These are phyloP conservation scores for Acropora tenuis DNA, from an alignment of 64 coral and sea anemone genomes.

Conservation along the genomic window DNA sequence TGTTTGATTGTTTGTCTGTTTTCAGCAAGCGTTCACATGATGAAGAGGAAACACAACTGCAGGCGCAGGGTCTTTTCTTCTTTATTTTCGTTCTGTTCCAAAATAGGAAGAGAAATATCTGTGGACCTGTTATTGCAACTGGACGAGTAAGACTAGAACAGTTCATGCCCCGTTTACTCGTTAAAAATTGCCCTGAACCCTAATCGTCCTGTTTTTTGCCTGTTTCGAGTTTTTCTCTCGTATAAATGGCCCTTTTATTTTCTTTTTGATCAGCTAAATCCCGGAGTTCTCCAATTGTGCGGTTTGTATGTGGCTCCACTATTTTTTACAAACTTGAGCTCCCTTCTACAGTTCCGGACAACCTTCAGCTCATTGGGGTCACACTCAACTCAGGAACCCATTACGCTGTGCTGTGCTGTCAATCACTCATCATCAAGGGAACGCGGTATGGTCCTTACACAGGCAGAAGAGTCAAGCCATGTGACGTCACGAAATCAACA, in stretches of 20 bases:
- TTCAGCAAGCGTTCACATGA: too few species aligned
- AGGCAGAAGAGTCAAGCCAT: constrained; percentile 69
- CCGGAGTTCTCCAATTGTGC: not conserved
- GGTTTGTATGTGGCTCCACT: constrained; percentile 17
- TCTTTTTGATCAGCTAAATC: not conserved
- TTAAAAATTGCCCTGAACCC: too few species aligned
- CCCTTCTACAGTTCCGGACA: constrained; percentile 8
- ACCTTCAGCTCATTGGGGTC: constrained; percentile 40
- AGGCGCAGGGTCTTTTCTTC: too few species aligned
- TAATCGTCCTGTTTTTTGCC: too few species aligned
- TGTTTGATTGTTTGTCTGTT: too few species aligned
- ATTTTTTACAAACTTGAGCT: not conserved
- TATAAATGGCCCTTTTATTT: not conserved
- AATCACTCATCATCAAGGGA: constrained; percentile 69
- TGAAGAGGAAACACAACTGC: too few species aligned
- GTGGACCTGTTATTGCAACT: too few species aligned
- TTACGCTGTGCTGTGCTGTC: constrained; percentile 72
- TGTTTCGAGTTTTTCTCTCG: too few species aligned
- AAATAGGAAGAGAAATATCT: too few species aligned
- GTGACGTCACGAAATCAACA: constrained; percentile 28
- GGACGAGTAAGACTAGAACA: too few species aligned
- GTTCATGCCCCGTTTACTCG: too few species aligned
- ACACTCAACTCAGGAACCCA: constrained; percentile 27
- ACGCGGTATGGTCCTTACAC: constrained; percentile 80
- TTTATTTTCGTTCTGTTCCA: too few species aligned